Base-by-base conservation (phyloP, 2,888 invertebrate species). In the Caenorhabditis sp. region DNA sequence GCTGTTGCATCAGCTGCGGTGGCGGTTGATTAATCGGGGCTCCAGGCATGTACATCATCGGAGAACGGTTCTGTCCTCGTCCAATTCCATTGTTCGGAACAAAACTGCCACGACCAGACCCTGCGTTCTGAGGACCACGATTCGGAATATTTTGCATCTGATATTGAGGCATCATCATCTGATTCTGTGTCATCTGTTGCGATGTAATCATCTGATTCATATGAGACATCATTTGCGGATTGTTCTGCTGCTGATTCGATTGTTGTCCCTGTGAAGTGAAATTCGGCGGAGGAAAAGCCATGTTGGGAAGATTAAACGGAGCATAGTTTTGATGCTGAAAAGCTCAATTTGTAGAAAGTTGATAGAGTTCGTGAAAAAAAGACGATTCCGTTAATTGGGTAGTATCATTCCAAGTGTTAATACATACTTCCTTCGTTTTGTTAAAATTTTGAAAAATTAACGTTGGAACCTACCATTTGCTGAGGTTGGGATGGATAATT, bases 251-350 rank as follows among this genome's bases (percentile, higher is more conserved):
- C 18, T 55, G 55, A n/a, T 51, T 32, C 9, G 40, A 15, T 20
- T 55, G 55, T 20, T 62, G 61, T 13, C 15, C n/a, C 37, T 64
- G 72, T 2, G 58, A 51, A 50, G 15, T 32, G 28, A 65, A 65
- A 32, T 60, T 61, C 9, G 76, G 76, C 9, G 76, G 76, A n/a
- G 76, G 76, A 22, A 47, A 76, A 5, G 67, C 3, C 76, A 67
- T 67, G 24, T 76, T 68, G 5, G 67, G 76, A 22, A 74, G n/a
- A 22, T 60, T 65, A 51, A 50, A 58, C 15, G 32, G 55, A 3
- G 53, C 35, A 60, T 44, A 67, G 35, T 40, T 61, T 61, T 61
- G 76, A 13, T 61, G 51, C 60, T 61, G n/a, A 28, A 56, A 18
- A 32, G 32, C 32, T 9, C 32, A n/a, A n/a, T n/a, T n/a, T n/a